Conservation (phyloP, 2,888 invertebrate species). For the Muschampia plurimacula region DNA sequence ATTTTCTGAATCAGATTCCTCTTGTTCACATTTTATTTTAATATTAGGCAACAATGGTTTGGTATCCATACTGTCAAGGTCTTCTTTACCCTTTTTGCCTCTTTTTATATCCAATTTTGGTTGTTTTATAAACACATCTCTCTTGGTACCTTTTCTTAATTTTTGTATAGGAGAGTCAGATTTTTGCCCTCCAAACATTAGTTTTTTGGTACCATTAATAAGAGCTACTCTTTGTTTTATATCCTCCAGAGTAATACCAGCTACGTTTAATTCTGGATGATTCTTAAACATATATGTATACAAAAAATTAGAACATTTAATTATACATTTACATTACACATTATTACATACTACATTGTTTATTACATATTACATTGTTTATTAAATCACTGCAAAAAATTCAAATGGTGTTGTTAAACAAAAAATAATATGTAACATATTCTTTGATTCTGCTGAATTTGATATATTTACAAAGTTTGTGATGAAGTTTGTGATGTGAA, state of each 20-base stretch:
- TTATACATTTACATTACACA: neutral
- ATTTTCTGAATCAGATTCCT: conserved; percentile 80
- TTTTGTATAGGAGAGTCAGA: conserved; percentile 65
- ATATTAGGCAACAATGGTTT: conserved; percentile 74
- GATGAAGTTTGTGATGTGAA: too few species aligned
- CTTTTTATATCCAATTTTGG: conserved; percentile 58
- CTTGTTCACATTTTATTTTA: conserved; percentile 76
- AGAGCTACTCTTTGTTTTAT: conserved; percentile 82
- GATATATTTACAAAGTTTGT: neutral
- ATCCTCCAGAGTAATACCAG: conserved; percentile 89
- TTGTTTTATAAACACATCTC: conserved; percentile 61
- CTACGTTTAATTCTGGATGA: conserved; percentile 91
- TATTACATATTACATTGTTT: too few species aligned
- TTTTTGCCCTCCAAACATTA: conserved; percentile 78
- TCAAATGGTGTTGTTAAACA: too few species aligned
- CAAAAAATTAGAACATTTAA: neutral
- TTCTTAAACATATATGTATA: conserved; percentile 68
- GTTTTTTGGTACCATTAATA: conserved; percentile 64
- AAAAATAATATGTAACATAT: neutral
- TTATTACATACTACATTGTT: too few species aligned
- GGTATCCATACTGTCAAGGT: conserved; percentile 63
- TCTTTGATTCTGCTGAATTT: neutral
- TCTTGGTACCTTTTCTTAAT: conserved; percentile 67
- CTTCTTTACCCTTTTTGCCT: conserved; percentile 70
- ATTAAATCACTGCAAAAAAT: too few species aligned